Percentiles rank a stretch among this genome's conserved stretches.
These are phyloP conservation scores for Potamarius usumacintae DNA, from an alignment of 2,113 vertebrate species.

Conservation along the genomic window DNA sequence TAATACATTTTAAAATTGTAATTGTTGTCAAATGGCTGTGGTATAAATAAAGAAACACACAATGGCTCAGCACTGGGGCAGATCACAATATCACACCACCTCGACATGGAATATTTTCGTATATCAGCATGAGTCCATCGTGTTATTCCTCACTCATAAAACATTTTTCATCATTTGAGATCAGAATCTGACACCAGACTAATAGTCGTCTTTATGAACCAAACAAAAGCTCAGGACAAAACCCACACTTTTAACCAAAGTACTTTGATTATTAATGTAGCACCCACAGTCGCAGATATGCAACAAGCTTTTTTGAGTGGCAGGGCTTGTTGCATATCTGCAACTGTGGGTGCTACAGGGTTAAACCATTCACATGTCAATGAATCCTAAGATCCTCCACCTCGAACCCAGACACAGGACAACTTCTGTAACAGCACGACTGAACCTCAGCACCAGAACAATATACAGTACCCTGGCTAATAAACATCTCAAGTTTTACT, in stretches of 20 bases:
- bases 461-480: neutral
- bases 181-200: neutral
- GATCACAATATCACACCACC: neutral
- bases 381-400: neutral
- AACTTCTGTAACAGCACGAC: neutral
- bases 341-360: too few relatives aligned
- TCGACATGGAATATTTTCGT: neutral
- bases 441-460: neutral
- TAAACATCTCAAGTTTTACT: neutral
- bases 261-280: neutral
- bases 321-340: too few relatives aligned
- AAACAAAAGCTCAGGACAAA: neutral
- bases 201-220: neutral
- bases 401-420: neutral
- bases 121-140: neutral
- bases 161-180: neutral
- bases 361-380: neutral
- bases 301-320: too few relatives aligned
- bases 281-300: too few relatives aligned
- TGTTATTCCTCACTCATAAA: neutral
- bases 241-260: neutral
- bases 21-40: neutral
- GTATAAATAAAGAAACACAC: neutral
- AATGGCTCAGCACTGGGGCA: neutral
- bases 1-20: neutral